Percentiles rank a stretch among this genome's conserved stretches.
phyloP scores from a whole-genome alignment of 2,888 invertebrate genomes.

The Trisateles emortualis region DNA sequence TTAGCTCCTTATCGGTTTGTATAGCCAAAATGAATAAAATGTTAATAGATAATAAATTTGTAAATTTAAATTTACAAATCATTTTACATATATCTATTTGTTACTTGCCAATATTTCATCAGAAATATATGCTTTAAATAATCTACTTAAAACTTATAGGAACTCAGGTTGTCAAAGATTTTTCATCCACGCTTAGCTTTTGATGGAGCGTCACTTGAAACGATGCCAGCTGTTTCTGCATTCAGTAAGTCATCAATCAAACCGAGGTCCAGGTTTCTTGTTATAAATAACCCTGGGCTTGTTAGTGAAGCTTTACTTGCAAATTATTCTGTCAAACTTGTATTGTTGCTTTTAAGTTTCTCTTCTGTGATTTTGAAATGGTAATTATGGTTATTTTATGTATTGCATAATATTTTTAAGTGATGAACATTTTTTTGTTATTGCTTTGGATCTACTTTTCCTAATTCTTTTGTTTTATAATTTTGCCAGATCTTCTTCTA shows the following conservation, averaged over 20 bases:
- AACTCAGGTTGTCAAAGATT: background rate
- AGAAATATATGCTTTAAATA: too few relatives aligned
- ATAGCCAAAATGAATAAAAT: too few relatives aligned
- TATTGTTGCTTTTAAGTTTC: slow-evolving; percentile 25
- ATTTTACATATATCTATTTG: too few relatives aligned
- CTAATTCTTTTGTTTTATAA: too few relatives aligned
- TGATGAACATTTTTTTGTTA: too few relatives aligned
- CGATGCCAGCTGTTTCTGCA: slow-evolving; percentile 41
- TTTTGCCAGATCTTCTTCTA: too few relatives aligned
- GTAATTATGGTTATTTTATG: slow-evolving; percentile 10
- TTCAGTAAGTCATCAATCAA: slow-evolving; percentile 48
- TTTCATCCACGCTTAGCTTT: slow-evolving; percentile 13
- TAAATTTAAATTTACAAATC: too few relatives aligned
- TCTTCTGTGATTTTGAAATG: slow-evolving; percentile 18
- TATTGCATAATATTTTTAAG: too few relatives aligned
- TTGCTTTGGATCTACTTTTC: too few relatives aligned
- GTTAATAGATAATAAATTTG: too few relatives aligned
- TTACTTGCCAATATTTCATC: too few relatives aligned
- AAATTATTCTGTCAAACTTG: slow-evolving; percentile 45
- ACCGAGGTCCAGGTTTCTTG: slow-evolving; percentile 32
- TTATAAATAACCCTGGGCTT: slow-evolving; percentile 45
- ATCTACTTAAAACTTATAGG: background rate
- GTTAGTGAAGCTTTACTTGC: slow-evolving; percentile 41
- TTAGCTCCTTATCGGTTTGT: too few relatives aligned
- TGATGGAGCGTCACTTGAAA: slow-evolving; percentile 25